Evolutionary conservation across 1,140 invertebrate genomes (phyloP).

Genomic region (Stenopsyche tienmushanensis): DNA sequence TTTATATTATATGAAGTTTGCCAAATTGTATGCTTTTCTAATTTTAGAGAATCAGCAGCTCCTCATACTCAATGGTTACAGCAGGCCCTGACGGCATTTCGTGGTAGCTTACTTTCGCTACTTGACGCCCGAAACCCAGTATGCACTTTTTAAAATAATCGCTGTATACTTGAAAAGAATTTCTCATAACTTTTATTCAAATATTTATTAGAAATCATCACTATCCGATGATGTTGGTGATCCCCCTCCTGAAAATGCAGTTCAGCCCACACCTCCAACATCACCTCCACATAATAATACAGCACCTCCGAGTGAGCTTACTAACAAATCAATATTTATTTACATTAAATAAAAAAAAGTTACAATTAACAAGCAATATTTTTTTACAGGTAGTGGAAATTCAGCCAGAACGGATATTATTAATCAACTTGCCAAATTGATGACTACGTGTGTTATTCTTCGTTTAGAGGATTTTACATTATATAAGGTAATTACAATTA

Average conservation of each 20-base stretch:
- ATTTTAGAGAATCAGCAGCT: conserved; percentile 60
- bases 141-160: background rate
- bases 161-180: background rate
- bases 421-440: conserved; percentile 79
- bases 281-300: conserved; percentile 46
- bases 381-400: conserved; percentile 34
- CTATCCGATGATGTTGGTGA: conserved; percentile 5
- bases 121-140: conserved; percentile 53
- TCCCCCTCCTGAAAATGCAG: background rate
- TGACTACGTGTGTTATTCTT: conserved; percentile 89
- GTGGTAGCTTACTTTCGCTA: conserved; percentile 63
- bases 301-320: conserved; percentile 47
- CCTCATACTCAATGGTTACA: conserved; percentile 75
- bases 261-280: conserved; percentile 40
- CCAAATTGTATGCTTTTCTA: background rate
- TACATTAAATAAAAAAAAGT: no score
- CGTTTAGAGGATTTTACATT: conserved; percentile 86
- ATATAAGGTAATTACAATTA: conserved; percentile 73
- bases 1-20: background rate
- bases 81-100: conserved; percentile 69
- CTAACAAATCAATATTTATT: conserved; percentile 7
- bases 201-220: conserved; percentile 19
- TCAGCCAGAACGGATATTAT: conserved; percentile 68
- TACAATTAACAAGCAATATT: no score
- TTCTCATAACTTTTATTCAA: background rate